Evolutionary conservation across 2,797 vertebrate species (phyloP).

Genomic region (Pachyuromys duprasi): DNA sequence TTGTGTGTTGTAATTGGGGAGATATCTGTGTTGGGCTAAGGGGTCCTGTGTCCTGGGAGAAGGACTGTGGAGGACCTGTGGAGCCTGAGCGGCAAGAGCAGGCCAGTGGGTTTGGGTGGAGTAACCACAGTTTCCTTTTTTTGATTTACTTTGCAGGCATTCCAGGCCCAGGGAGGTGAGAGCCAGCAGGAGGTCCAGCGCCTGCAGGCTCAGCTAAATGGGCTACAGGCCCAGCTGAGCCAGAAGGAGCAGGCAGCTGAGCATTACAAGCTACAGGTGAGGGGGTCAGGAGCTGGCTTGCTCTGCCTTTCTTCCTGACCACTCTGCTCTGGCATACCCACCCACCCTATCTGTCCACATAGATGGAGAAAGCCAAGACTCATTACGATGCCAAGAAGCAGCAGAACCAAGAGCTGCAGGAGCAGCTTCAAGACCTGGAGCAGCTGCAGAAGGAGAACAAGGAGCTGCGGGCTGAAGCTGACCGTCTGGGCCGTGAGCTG

Average conservation of each 20-base stretch:
- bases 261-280: conserved; percentile 95
- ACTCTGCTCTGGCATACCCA: background rate
- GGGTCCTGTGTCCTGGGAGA: background rate
- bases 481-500: conserved; percentile 89
- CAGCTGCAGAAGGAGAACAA: conserved; percentile 88
- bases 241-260: conserved; percentile 91
- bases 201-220: conserved; percentile 82
- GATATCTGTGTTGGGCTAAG: background rate
- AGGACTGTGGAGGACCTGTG: background rate
- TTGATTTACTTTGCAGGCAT: background rate
- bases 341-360: fast-evolving
- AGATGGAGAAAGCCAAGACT: conserved; percentile 94
- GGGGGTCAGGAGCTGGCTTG: fast-evolving
- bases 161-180: conserved; percentile 83
- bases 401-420: conserved; percentile 91
- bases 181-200: conserved; percentile 80
- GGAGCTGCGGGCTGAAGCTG: conserved; percentile 85
- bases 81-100: background rate
- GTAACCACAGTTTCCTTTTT: background rate
- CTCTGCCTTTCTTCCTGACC: fast-evolving
- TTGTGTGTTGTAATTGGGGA: background rate
- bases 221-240: conserved; percentile 89
- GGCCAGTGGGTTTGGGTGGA: background rate
- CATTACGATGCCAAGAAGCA: conserved; percentile 94
- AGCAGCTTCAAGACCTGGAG: conserved; percentile 88